A percentile compares a stretch with the other conserved stretches of the same genome.
These are phyloP conservation scores for Bacillus rossius DNA, from an alignment of 1,140 invertebrate species.

Conservation along the genomic window DNA sequence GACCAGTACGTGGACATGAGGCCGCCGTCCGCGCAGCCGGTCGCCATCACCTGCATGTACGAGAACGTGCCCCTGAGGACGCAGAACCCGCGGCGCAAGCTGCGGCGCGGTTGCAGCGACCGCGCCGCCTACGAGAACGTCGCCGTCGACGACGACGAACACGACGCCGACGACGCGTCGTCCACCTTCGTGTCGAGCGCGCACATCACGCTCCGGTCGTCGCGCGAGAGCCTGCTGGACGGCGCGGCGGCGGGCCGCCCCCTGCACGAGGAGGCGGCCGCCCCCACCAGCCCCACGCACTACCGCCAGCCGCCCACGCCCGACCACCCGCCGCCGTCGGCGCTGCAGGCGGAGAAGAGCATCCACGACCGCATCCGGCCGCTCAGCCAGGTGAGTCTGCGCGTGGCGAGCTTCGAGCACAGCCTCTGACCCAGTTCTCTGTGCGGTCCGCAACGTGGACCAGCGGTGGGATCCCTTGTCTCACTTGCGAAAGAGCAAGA, in stretches of 20 bases:
- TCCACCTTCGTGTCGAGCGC: conserved; percentile 51
- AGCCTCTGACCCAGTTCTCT: no score
- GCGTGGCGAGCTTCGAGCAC: neutral
- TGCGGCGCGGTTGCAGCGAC: conserved; percentile 53
- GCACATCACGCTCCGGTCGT: conserved; percentile 55
- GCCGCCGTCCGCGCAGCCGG: conserved; percentile 46
- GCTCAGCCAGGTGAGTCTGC: conserved; percentile 69
- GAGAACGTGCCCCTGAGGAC: conserved; percentile 65
- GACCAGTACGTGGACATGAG: conserved; percentile 73
- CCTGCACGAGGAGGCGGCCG: neutral
- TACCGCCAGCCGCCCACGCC: conserved; percentile 90
- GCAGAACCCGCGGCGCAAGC: conserved; percentile 63
- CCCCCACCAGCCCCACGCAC: conserved; percentile 73
- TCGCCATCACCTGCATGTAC: conserved; percentile 65
- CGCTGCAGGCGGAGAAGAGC: conserved; percentile 78
- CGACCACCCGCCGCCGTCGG: conserved; percentile 91
- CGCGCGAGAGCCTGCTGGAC: conserved; percentile 57
- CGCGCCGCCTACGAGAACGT: conserved; percentile 52
- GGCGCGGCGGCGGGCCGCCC: conserved; percentile 24
- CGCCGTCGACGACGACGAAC: conserved; percentile 36
- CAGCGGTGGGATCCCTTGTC: no score
- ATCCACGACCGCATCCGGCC: conserved; percentile 89
- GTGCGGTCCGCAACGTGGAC: no score
- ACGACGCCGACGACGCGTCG: conserved; percentile 23
- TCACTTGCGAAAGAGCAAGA: no score